Conservation (phyloP, 2,797 vertebrate species). For the Clarias pachynema region DNA sequence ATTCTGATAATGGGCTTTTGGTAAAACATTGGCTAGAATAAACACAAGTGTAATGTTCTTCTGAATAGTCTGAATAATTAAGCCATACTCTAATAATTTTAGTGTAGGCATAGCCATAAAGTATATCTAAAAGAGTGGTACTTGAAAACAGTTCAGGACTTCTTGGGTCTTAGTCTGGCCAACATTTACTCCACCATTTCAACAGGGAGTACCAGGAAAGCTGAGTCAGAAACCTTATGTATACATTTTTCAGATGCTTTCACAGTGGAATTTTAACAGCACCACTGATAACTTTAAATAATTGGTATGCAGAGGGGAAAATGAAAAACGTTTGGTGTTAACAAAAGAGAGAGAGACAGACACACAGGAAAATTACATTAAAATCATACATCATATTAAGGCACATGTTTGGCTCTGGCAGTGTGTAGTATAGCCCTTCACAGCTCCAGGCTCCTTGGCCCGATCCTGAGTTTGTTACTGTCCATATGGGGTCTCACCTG, state of each 20-base stretch:
- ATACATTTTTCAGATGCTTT: conserved; percentile 22
- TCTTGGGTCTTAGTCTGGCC: conserved; percentile 7
- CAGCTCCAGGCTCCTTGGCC: neutral
- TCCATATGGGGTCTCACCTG: neutral
- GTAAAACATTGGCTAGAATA: neutral
- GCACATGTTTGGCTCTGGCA: neutral
- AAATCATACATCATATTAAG: conserved; percentile 1
- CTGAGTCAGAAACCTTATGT: neutral
- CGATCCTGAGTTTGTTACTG: neutral
- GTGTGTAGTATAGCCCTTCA: neutral
- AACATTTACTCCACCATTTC: neutral
- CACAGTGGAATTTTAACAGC: conserved; percentile 18
- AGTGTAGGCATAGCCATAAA: conserved; percentile 14
- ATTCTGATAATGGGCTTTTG: neutral
- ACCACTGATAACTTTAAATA: conserved; percentile 32
- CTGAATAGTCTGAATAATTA: conserved; percentile 1
- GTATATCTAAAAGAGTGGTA: conserved; percentile 8
- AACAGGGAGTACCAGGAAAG: neutral
- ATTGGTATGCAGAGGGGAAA: conserved; percentile 15
- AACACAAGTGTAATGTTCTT: neutral
- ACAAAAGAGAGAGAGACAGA: conserved; percentile 1
- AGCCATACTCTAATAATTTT: no score
- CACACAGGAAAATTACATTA: neutral
- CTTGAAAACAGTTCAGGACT: conserved; percentile 34
- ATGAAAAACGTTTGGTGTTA: neutral